These are phyloP conservation scores for Oenanthe oenanthe DNA, from an alignment of 2,113 vertebrate species.

Conservation along the genomic window DNA sequence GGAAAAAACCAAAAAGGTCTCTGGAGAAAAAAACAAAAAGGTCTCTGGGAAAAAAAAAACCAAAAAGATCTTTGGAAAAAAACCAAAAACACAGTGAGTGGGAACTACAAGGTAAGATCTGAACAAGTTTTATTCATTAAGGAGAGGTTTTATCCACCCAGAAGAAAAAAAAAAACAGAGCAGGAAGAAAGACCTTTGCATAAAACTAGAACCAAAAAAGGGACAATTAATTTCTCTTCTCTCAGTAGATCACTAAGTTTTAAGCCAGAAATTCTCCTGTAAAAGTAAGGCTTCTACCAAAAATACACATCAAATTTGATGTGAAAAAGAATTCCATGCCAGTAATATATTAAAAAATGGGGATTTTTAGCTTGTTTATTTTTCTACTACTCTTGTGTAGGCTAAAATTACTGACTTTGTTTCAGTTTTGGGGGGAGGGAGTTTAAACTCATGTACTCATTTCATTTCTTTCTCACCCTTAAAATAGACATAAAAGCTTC, in stretches of 20 bases:
- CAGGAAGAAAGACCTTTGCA: neutral
- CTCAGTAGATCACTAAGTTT: neutral
- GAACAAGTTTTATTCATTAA: neutral
- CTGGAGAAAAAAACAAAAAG: rapidly evolving
- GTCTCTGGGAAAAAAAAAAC: too few relatives aligned
- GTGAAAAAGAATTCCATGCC: neutral
- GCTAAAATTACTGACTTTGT: neutral
- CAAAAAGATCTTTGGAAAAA: neutral
- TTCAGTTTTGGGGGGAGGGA: neutral
- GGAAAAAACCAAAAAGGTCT: rapidly evolving
- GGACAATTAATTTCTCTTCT: neutral
- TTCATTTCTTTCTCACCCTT: neutral
- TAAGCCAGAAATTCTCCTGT: neutral
- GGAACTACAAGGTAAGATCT: neutral
- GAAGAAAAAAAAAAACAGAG: neutral
- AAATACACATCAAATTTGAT: neutral
- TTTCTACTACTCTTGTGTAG: neutral
- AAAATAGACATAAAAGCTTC: neutral
- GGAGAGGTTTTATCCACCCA: neutral
- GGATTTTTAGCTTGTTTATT: neutral
- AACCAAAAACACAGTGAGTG: neutral
- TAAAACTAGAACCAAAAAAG: neutral
- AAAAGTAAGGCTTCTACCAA: neutral
- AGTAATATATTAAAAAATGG: neutral
- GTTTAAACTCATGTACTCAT: neutral